Conservation (phyloP, 2,113 vertebrate genomes). For the Ceuthmochares aereus region DNA sequence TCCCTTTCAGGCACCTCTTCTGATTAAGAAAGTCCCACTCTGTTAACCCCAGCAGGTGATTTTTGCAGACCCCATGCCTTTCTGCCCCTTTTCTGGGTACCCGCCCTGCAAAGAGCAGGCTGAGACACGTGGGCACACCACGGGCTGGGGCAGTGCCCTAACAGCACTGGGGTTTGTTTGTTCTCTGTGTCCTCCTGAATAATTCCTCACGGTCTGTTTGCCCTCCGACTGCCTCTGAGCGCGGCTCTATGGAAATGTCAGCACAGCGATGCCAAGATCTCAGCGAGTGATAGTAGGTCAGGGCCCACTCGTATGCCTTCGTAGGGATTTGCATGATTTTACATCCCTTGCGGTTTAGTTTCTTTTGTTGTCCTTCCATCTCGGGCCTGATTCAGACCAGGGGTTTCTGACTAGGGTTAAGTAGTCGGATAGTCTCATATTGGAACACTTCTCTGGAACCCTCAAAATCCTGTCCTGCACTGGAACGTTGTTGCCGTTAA, state of each 20-base stretch:
- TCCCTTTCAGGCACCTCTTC: background rate
- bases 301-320: fast-evolving
- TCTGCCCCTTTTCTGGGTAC: background rate
- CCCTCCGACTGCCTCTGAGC: background rate
- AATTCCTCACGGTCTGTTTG: background rate
- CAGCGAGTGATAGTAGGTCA: fast-evolving
- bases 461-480: background rate
- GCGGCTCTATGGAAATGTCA: background rate
- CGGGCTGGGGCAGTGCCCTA: background rate
- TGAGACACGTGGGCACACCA: background rate
- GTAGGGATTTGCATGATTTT: background rate
- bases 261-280: background rate
- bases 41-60: too few relatives aligned
- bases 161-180: background rate
- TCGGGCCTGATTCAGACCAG: background rate
- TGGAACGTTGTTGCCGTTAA: background rate
- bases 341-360: background rate
- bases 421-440: fast-evolving
- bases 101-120: background rate
- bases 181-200: background rate
- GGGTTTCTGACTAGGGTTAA: too few relatives aligned
- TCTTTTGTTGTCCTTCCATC: background rate
- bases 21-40: background rate
- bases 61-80: background rate
- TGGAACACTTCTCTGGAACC: background rate